Conservation (phyloP, 2,113 vertebrate genomes). For the Aramus guarauna region DNA sequence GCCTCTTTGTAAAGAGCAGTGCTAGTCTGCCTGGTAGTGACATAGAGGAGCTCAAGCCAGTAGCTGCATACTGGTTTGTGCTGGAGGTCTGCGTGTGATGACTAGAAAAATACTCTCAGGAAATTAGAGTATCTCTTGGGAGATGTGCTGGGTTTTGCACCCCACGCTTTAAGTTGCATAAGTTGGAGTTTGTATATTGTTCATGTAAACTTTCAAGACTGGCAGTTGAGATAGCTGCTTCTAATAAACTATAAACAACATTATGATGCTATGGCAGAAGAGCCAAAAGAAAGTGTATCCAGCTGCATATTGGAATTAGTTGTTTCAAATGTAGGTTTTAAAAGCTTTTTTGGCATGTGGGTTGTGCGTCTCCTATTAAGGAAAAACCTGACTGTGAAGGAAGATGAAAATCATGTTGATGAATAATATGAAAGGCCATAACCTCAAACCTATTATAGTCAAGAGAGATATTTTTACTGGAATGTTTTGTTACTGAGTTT, state of each 20-base stretch:
- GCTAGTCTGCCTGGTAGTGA: neutral
- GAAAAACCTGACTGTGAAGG: neutral
- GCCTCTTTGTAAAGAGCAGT: neutral
- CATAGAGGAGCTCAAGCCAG: neutral
- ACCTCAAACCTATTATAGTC: neutral
- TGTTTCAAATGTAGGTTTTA: neutral
- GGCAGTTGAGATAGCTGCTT: neutral
- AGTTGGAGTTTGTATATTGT: neutral
- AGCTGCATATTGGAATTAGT: neutral
- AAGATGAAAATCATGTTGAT: neutral
- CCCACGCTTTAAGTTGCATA: neutral
- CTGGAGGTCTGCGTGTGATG: neutral
- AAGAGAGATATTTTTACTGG: conserved; percentile 28
- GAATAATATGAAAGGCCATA: neutral
- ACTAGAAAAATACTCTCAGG: neutral
- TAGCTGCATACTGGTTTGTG: neutral
- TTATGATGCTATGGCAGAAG: neutral
- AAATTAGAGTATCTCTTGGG: neutral
- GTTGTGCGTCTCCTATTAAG: neutral
- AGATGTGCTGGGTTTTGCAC: neutral
- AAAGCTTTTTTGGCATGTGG: conserved; percentile 57
- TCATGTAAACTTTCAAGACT: neutral
- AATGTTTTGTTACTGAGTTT: conserved; percentile 1
- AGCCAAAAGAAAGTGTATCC: neutral
- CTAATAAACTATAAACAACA: neutral